phyloP scores from a whole-genome alignment of 1,140 invertebrate species.

The Zaprionus africanus region DNA sequence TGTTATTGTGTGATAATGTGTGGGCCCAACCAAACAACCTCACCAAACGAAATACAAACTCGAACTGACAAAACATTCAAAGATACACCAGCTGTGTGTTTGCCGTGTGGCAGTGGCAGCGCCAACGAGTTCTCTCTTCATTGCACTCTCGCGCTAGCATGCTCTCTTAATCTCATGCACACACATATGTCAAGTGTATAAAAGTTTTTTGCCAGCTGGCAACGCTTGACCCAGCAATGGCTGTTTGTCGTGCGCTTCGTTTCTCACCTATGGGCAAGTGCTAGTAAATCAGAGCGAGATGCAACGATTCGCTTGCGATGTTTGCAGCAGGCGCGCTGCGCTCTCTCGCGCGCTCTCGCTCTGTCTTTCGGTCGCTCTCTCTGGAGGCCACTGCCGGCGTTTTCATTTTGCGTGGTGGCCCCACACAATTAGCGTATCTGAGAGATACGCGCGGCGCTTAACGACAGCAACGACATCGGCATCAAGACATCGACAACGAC shows the following conservation, averaged over 20 bases:
- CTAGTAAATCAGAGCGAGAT: constrained; percentile 51
- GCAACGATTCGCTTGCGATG: constrained; percentile 34
- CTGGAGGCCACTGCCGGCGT: constrained; percentile 55
- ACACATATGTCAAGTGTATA: constrained; percentile 51
- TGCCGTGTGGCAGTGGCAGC: constrained; percentile 10
- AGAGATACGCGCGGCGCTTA: constrained; percentile 56
- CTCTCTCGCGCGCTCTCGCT: constrained; percentile 18
- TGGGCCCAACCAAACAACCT: constrained; percentile 62
- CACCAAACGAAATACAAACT: constrained; percentile 84
- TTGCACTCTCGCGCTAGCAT: constrained; percentile 1
- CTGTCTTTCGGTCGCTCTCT: constrained; percentile 15
- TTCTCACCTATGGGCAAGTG: constrained; percentile 32
- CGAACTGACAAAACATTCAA: constrained; percentile 70
- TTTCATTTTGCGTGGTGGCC: constrained; percentile 57
- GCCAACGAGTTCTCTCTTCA: constrained; percentile 12
- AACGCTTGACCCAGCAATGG: constrained; percentile 35
- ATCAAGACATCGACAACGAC: constrained; percentile 46
- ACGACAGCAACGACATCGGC: constrained; percentile 60
- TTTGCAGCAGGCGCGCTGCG: constrained; percentile 21
- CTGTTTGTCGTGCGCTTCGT: constrained; percentile 39
- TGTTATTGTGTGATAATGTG: constrained; percentile 24
- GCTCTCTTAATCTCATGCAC: constrained; percentile 19
- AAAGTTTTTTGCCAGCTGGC: constrained; percentile 37
- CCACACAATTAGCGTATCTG: constrained; percentile 56
- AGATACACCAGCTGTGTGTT: constrained; percentile 72